Conservation (phyloP, 2,888 invertebrate genomes). For the Galerucella pusilla region DNA sequence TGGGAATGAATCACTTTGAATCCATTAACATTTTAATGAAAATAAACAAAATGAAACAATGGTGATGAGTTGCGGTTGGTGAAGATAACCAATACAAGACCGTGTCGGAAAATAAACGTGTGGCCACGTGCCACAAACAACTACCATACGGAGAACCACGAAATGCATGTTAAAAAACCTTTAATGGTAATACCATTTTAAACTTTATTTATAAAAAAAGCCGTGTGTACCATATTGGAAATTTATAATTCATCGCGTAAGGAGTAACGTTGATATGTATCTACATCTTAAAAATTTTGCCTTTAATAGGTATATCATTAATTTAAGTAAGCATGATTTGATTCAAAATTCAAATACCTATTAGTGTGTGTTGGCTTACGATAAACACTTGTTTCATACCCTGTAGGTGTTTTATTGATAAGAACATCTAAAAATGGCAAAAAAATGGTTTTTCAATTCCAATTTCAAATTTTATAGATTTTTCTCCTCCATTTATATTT, state of each 20-base stretch:
- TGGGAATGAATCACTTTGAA: constrained; percentile 28
- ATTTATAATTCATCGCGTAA: not conserved
- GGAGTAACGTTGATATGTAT: not conserved
- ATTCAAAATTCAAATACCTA: too few relatives aligned
- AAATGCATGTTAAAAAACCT: constrained; percentile 4
- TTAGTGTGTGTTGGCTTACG: too few relatives aligned
- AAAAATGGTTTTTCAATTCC: too few relatives aligned
- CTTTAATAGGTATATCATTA: too few relatives aligned
- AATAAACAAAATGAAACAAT: constrained; percentile 37
- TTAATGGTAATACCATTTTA: not conserved
- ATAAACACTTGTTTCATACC: too few relatives aligned
- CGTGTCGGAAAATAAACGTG: constrained; percentile 37
- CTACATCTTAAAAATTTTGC: too few relatives aligned
- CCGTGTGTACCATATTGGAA: not conserved
- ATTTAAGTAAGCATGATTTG: too few relatives aligned
- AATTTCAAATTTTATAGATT: too few relatives aligned
- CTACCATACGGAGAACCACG: not conserved
- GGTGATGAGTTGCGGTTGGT: constrained; percentile 19
- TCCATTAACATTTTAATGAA: constrained; percentile 37
- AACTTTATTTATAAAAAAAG: not conserved
- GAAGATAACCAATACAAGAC: constrained; percentile 33
- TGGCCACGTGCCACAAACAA: constrained; percentile 46
- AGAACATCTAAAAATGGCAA: too few relatives aligned
- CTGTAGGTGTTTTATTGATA: too few relatives aligned
- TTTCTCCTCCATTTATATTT: too few relatives aligned